These are phyloP conservation scores for Laspeyria flexula DNA, from an alignment of 2,888 invertebrate genomes.

Conservation along the genomic window DNA sequence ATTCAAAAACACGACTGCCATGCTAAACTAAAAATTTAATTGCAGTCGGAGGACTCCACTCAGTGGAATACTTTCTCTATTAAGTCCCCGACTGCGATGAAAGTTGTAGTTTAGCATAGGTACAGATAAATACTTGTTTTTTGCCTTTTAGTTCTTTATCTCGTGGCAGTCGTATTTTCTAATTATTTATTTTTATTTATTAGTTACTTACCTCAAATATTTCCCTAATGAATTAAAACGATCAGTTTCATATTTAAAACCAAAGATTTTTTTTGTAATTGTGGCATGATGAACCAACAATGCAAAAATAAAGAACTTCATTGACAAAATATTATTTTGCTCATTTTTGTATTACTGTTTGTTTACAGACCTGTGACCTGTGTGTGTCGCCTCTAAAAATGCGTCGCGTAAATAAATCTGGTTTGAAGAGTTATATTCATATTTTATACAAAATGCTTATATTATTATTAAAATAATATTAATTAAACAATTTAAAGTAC, in stretches of 20 bases:
- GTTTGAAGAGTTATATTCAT: conserved; percentile 4
- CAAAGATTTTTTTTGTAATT: conserved; percentile 11
- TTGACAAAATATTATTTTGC: conserved; percentile 9
- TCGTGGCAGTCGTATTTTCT: too few relatives aligned
- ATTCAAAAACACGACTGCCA: too few relatives aligned
- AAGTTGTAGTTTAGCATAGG: too few relatives aligned
- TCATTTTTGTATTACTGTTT: conserved; percentile 4
- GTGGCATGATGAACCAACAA: conserved; percentile 3
- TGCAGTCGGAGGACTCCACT: too few relatives aligned
- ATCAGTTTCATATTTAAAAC: conserved; percentile 1
- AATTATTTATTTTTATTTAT: too few relatives aligned
- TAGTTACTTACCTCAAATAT: too few relatives aligned
- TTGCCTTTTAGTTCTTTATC: too few relatives aligned
- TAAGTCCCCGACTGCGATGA: too few relatives aligned
- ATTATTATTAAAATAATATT: too few relatives aligned
- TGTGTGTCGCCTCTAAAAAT: conserved; percentile 8
- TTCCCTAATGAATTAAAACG: not conserved
- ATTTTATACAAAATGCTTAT: conserved; percentile 3
- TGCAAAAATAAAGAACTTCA: conserved; percentile 10
- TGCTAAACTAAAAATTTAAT: too few relatives aligned
- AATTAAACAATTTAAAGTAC: not conserved
- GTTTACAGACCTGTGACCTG: conserved; percentile 2
- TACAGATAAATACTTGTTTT: too few relatives aligned
- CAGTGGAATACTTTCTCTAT: too few relatives aligned
- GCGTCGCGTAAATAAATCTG: not conserved